phyloP scores from a whole-genome alignment of 2,797 vertebrate genomes.

The Enteromius mattozi region DNA sequence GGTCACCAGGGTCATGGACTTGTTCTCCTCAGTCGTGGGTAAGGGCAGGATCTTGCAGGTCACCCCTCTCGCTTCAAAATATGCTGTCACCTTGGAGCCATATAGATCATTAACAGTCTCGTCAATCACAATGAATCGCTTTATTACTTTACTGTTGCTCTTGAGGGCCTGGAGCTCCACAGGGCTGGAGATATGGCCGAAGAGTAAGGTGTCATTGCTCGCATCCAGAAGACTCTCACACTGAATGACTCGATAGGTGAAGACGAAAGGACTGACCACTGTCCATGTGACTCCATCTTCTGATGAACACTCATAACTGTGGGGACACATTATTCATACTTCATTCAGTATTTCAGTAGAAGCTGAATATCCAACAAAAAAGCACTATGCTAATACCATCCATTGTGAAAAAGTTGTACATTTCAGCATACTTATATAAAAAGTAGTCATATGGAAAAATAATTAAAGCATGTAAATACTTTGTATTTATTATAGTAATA shows the following conservation, averaged over 20 bases:
- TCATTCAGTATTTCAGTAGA: neutral
- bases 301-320: constrained; percentile 71
- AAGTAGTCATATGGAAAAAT: no score
- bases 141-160: constrained; percentile 59
- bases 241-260: constrained; percentile 80
- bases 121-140: constrained; percentile 80
- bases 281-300: constrained; percentile 76
- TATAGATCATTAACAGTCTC: constrained; percentile 76
- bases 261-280: constrained; percentile 77
- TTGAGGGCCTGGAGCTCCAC: constrained; percentile 57
- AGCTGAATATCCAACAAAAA: neutral
- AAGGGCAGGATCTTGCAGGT: constrained; percentile 76
- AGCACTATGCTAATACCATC: neutral
- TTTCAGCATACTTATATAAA: neutral
- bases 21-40: constrained; percentile 79
- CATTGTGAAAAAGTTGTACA: neutral
- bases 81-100: constrained; percentile 71
- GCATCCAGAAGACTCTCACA: constrained; percentile 74
- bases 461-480: neutral
- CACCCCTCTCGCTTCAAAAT: constrained; percentile 73
- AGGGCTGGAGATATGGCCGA: constrained; percentile 73
- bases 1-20: constrained; percentile 75
- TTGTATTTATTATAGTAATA: neutral
- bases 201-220: constrained; percentile 74
- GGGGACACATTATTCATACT: constrained; percentile 50